Conservation (phyloP, 2,888 invertebrate genomes). For the Oxyscelio sp. region DNA sequence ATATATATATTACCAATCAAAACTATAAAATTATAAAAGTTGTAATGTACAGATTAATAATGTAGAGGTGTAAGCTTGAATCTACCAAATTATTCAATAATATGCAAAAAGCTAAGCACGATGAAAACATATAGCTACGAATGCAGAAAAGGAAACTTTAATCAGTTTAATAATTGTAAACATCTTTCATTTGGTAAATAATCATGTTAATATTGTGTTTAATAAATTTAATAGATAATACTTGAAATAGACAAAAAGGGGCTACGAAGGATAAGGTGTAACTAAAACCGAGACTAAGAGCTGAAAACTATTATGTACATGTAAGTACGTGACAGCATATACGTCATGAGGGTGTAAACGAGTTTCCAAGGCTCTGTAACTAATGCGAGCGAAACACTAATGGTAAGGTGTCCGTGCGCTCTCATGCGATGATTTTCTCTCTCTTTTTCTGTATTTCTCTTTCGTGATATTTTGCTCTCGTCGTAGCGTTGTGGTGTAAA, state of each 20-base stretch:
- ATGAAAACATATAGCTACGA: too few relatives aligned
- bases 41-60: too few relatives aligned
- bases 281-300: slow-evolving; percentile 54
- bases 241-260: slow-evolving; percentile 53
- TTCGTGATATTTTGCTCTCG: slow-evolving; percentile 57
- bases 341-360: slow-evolving; percentile 76
- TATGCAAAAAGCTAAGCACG: too few relatives aligned
- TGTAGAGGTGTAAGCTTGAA: too few relatives aligned
- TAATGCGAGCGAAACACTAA: slow-evolving; percentile 81
- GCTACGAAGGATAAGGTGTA: slow-evolving; percentile 39
- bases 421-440: slow-evolving; percentile 70
- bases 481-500: slow-evolving; percentile 50
- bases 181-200: slow-evolving; percentile 22
- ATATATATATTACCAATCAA: too few relatives aligned
- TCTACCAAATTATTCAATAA: too few relatives aligned
- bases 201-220: slow-evolving; percentile 20
- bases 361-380: slow-evolving; percentile 75
- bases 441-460: slow-evolving; percentile 55
- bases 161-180: slow-evolving; percentile 10
- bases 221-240: slow-evolving; percentile 43
- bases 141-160: neutral
- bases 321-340: slow-evolving; percentile 73
- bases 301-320: slow-evolving; percentile 72
- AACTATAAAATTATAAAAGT: too few relatives aligned
- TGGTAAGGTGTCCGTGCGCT: slow-evolving; percentile 83